Evolutionary conservation across 1,140 invertebrate species (phyloP).

Genomic region (Meloidogyne exigua): DNA sequence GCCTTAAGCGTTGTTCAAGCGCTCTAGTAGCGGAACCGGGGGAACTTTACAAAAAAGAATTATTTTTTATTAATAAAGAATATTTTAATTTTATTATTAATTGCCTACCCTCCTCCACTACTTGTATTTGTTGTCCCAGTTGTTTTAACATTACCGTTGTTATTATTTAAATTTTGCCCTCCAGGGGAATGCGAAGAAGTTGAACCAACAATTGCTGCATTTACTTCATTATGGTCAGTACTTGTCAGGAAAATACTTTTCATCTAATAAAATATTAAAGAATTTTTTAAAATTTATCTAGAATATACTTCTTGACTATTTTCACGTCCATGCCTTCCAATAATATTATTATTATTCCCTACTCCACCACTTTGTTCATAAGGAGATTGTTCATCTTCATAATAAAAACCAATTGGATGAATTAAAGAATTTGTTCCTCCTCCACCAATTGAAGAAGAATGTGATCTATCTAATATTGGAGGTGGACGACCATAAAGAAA

Average conservation of each 20-base stretch:
- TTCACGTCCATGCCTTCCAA: slow-evolving; percentile 14
- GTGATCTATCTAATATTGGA: slow-evolving; percentile 11
- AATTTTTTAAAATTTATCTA: not conserved
- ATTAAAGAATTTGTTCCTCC: slow-evolving; percentile 25
- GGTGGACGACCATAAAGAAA: slow-evolving; percentile 50
- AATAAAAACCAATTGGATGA: slow-evolving; percentile 49
- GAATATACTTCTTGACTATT: slow-evolving; percentile 31
- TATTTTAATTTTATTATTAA: not conserved
- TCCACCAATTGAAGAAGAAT: slow-evolving; percentile 23
- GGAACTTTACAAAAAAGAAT: not conserved
- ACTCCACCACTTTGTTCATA: slow-evolving; percentile 25
- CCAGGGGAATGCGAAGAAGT: slow-evolving; percentile 1
- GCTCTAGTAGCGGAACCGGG: slow-evolving; percentile 35
- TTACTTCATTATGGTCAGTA: not conserved
- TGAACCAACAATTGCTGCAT: not conserved
- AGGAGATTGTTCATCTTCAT: slow-evolving; percentile 45
- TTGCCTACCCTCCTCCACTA: not conserved
- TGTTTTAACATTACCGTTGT: slow-evolving; percentile 2
- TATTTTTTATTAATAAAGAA: too few relatives aligned
- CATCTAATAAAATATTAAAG: slow-evolving; percentile 27
- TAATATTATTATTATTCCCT: not conserved
- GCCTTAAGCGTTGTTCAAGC: slow-evolving; percentile 45
- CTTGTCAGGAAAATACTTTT: slow-evolving; percentile 53
- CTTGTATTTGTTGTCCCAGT: not conserved
- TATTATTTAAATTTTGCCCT: not conserved